These are phyloP conservation scores for Trematocara nigrifrons DNA, from an alignment of 2,113 vertebrate species.

Conservation along the genomic window DNA sequence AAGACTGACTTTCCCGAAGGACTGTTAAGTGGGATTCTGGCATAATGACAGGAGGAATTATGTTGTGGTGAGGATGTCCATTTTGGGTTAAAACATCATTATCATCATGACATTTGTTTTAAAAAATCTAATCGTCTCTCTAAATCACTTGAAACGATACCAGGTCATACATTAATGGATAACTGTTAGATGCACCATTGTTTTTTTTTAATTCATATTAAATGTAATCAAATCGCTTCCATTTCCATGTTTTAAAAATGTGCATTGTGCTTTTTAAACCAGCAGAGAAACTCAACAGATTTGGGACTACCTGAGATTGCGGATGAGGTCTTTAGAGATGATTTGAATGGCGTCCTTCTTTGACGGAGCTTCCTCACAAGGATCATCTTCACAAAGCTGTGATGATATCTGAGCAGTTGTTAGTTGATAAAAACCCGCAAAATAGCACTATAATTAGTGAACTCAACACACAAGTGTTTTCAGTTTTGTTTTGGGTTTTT, in stretches of 20 bases:
- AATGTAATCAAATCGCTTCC: not conserved
- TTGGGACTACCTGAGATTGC: not conserved
- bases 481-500: rapidly evolving
- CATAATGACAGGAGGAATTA: not conserved
- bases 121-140: not conserved
- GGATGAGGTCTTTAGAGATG: not conserved
- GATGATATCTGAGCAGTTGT: not conserved
- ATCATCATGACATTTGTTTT: not conserved
- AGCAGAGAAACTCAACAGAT: not conserved
- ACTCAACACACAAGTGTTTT: not conserved
- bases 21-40: constrained; percentile 75
- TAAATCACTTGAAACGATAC: not conserved
- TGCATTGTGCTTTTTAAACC: not conserved
- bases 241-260: not conserved
- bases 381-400: not conserved
- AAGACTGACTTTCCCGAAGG: constrained; percentile 72
- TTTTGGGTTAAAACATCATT: not conserved
- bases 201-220: not conserved
- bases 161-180: not conserved
- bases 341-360: constrained; percentile 16
- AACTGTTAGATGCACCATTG: not conserved
- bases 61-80: not conserved
- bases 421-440: not conserved
- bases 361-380: not conserved
- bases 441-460: not conserved